Evolutionary conservation across 2,113 vertebrate species (phyloP).

Genomic region (Electrona antarctica): DNA sequence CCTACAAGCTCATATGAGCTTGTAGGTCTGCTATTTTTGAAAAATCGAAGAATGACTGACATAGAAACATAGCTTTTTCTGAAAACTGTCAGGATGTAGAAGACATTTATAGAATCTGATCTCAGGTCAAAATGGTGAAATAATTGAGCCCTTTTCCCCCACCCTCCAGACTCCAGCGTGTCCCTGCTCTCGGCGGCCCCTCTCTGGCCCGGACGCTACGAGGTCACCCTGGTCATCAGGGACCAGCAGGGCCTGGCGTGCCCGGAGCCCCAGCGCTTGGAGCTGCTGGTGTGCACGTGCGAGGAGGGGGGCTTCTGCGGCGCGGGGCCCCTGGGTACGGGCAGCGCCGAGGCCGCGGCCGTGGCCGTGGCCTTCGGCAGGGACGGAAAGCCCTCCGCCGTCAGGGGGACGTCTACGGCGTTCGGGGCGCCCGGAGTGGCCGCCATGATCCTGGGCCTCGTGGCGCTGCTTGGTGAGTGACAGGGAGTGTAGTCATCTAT

Average conservation of each 20-base stretch:
- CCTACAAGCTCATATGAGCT: no score
- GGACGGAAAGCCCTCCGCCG: neutral
- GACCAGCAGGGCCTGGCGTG: conserved; percentile 58
- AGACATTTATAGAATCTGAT: no score
- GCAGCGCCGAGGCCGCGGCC: fast-evolving
- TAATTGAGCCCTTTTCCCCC: no score
- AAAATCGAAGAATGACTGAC: no score
- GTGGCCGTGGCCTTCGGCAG: neutral
- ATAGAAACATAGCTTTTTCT: no score
- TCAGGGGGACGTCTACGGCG: conserved; percentile 17
- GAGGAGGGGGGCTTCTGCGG: conserved; percentile 15
- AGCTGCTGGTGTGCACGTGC: conserved; percentile 51
- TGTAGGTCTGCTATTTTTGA: no score
- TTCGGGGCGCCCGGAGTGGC: conserved; percentile 71
- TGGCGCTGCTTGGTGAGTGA: conserved; percentile 62
- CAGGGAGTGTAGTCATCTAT: no score
- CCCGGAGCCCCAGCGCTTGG: conserved; percentile 35
- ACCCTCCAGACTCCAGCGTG: conserved; percentile 26
- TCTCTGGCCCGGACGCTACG: conserved; percentile 52
- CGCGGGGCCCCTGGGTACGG: no score
- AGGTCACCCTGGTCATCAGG: conserved; percentile 35
- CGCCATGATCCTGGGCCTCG: conserved; percentile 71
- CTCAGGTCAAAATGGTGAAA: no score
- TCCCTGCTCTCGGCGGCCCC: conserved; percentile 4
- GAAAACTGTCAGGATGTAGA: no score